phyloP scores from a whole-genome alignment of 2,888 invertebrate genomes.

The Liopterus haemorrhoidalis region DNA sequence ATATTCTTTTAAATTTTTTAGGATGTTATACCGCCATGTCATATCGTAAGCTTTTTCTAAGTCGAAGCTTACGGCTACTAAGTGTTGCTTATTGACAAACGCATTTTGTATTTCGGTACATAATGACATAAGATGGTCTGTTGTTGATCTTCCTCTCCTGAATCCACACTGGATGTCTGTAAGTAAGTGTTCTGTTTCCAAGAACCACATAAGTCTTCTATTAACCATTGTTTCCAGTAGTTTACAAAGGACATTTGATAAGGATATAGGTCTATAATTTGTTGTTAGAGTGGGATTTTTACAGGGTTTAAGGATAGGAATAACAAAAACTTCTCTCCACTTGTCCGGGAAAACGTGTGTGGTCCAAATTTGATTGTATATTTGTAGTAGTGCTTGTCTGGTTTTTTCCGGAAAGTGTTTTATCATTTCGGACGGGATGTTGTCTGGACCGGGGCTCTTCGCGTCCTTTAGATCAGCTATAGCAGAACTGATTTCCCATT shows the following conservation, averaged over 20 bases:
- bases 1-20: constrained; percentile 1
- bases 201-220: constrained; percentile 2
- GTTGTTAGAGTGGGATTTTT: neutral
- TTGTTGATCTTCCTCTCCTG: neutral
- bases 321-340: neutral
- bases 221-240: constrained; percentile 13
- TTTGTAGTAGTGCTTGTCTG: neutral
- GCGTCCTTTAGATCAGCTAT: neutral
- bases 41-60: constrained; percentile 11
- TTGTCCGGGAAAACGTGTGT: neutral
- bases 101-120: neutral
- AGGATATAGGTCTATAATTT: constrained; percentile 12
- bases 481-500: neutral
- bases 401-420: neutral
- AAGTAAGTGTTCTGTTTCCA: neutral
- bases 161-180: neutral
- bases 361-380: neutral
- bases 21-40: constrained; percentile 4
- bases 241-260: constrained; percentile 5
- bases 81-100: constrained; percentile 1
- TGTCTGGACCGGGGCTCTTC: neutral
- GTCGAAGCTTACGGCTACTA: constrained; percentile 10
- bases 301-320: constrained; percentile 1
- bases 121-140: neutral
- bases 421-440: constrained; percentile 1